Conservation (phyloP, 2,113 vertebrate genomes). For the Lepus americanus region DNA sequence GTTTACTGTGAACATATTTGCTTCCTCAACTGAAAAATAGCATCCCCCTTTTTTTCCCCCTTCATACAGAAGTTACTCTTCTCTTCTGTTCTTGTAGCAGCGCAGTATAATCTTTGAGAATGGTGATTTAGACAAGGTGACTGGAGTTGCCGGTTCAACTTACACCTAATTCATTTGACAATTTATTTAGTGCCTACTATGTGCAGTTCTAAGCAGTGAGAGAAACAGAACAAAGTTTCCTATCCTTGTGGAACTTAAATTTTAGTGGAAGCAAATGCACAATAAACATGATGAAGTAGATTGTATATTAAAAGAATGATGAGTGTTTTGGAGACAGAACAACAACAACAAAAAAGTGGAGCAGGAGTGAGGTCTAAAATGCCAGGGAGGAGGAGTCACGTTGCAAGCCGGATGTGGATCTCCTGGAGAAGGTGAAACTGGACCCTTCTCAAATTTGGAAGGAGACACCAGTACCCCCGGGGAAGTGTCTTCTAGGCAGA, state of each 20-base stretch:
- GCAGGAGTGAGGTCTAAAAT: neutral
- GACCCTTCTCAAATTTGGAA: neutral
- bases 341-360: neutral
- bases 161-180: neutral
- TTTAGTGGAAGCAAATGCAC: neutral
- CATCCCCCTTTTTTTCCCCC: neutral
- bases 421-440: neutral
- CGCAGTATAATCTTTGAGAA: neutral
- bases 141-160: neutral
- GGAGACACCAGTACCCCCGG: neutral
- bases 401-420: neutral
- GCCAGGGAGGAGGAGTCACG: neutral
- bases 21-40: neutral
- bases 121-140: neutral
- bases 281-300: neutral
- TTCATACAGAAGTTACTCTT: neutral
- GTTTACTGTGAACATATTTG: neutral
- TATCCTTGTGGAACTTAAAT: neutral
- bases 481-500: neutral
- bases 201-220: neutral
- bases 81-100: neutral
- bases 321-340: neutral
- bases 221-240: neutral
- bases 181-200: neutral
- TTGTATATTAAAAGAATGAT: neutral